Conservation (phyloP, 2,888 invertebrate species). For the Drosophila monieri region DNA sequence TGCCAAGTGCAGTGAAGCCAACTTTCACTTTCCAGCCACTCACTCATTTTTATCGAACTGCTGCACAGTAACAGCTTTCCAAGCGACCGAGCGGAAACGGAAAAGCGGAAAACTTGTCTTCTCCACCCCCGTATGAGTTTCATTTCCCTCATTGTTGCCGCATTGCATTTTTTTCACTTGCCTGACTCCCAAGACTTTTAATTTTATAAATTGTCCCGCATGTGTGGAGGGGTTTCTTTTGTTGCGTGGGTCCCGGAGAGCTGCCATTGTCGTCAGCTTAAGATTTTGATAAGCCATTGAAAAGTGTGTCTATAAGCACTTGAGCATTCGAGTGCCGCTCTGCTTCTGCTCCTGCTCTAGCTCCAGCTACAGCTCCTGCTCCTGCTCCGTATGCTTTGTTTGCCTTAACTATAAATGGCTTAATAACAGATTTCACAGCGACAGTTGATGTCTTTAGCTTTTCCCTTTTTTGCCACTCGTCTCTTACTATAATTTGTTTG, state of each 20-base stretch:
- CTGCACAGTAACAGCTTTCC: constrained; percentile 54
- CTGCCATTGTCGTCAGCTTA: constrained; percentile 64
- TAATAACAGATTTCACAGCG: constrained; percentile 56
- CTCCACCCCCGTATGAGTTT: constrained; percentile 11
- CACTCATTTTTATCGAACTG: constrained; percentile 48
- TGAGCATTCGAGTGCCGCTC: constrained; percentile 56
- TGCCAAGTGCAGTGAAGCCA: constrained; percentile 37
- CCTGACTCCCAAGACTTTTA: constrained; percentile 53
- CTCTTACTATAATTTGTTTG: constrained; percentile 62
- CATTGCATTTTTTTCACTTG: constrained; percentile 49
- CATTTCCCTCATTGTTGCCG: constrained; percentile 23
- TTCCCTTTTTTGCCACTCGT: constrained; percentile 12
- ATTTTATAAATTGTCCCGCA: constrained; percentile 58
- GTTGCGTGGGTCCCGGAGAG: constrained; percentile 17
- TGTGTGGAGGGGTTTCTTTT: constrained; percentile 46
- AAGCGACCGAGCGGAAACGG: constrained; percentile 34
- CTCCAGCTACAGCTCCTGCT: not conserved
- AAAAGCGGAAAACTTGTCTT: constrained; percentile 32
- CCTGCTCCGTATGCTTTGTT: constrained; percentile 49
- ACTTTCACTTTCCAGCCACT: constrained; percentile 23
- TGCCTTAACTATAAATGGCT: constrained; percentile 56
- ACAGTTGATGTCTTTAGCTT: constrained; percentile 57
- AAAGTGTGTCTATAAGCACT: constrained; percentile 76
- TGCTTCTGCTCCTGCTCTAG: not conserved
- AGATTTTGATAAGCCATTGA: constrained; percentile 77